Base-by-base conservation (phyloP, 2,113 vertebrate species). In the Vulpes ferrilata region DNA sequence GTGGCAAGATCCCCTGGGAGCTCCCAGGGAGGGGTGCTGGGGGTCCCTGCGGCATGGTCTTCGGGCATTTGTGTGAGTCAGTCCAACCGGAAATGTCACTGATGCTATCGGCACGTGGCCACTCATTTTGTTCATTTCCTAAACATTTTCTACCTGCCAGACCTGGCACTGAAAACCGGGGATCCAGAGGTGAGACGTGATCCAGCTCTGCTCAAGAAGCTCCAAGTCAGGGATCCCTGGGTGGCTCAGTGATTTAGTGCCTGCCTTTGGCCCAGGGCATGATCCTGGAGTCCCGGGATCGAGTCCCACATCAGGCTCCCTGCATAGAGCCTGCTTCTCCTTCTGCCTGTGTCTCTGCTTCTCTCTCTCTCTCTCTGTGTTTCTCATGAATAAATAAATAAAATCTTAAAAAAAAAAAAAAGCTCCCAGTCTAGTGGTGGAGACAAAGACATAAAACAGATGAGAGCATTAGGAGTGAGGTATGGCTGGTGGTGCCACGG, bases 21-120 rank as follows among this genome's bases (percentile, higher is more conserved):
- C 23, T 23, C 43, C 78, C 11, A 3, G 64, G 48, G 27, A 7
- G 27, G 27, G 9, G 2, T 6, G 0, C 32, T 12, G 0, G 32
- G 11, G 55, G 17, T n/a, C n/a, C 43, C 65, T 43, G 13, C 27
- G 67, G 60, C 25, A 1, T 7, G 32, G 38, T 65, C 22, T 16
- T 38, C 0, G 1, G 23, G 35, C 30, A n/a, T 81, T 51, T 32
- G 0, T 17, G 7, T 51, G 15, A 65, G 10, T 20, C 4, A 23
- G 51, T 76, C 43, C n/a, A 19, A 55, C 86, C 23, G 53, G 64
- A 60, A 20, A 48, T 4, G 1, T 76, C 38, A 32, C 11, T 1
- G 6, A 17, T 3, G 3, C 38, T 32, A 3, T 32, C 9, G 27
- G 64, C 2, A 7, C 0, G 0, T 43, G 55, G 30, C 83, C 15